A percentile compares a stretch with the other conserved stretches of the same genome.
Evolutionary conservation across 2,888 invertebrate genomes (phyloP).

Genomic region (Rapana venosa): DNA sequence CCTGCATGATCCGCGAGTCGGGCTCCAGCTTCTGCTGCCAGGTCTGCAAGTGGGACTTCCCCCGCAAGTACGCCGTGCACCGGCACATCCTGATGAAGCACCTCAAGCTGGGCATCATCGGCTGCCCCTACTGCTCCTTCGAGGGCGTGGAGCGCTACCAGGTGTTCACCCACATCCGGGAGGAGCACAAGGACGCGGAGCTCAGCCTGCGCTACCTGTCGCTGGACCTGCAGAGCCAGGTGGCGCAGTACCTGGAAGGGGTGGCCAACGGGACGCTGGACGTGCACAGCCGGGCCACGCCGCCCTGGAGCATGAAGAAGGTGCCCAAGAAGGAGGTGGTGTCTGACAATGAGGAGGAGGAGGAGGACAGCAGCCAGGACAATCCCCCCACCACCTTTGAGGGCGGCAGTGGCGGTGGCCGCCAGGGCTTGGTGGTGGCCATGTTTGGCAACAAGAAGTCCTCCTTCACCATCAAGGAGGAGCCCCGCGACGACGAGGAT

Average conservation of each 20-base stretch:
- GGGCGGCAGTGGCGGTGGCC: no score
- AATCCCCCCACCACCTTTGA: neutral
- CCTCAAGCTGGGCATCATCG: constrained; percentile 52
- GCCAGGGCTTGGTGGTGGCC: constrained; percentile 50
- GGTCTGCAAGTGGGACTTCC: constrained; percentile 55
- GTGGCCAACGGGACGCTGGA: constrained; percentile 37
- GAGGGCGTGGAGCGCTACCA: constrained; percentile 55
- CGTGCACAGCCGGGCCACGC: neutral
- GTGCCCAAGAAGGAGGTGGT: constrained; percentile 20
- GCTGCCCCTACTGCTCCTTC: constrained; percentile 53
- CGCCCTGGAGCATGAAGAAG: constrained; percentile 42
- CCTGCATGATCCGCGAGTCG: constrained; percentile 17
- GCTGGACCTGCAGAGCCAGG: constrained; percentile 49
- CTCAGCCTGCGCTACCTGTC: constrained; percentile 46
- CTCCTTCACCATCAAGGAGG: constrained; percentile 23
- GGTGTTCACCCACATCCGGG: constrained; percentile 54
- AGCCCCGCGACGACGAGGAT: constrained; percentile 32
- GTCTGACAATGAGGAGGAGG: no score
- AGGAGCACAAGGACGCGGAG: constrained; percentile 49
- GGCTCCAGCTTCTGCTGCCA: constrained; percentile 36
- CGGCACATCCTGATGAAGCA: constrained; percentile 56
- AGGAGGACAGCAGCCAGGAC: constrained; percentile 22
- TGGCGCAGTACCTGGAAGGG: constrained; percentile 48
- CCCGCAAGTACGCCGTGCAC: constrained; percentile 53
- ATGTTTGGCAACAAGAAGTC: constrained; percentile 54